Evolutionary conservation across 2,113 vertebrate species (phyloP).

Genomic region (Ariopsis seemanni): DNA sequence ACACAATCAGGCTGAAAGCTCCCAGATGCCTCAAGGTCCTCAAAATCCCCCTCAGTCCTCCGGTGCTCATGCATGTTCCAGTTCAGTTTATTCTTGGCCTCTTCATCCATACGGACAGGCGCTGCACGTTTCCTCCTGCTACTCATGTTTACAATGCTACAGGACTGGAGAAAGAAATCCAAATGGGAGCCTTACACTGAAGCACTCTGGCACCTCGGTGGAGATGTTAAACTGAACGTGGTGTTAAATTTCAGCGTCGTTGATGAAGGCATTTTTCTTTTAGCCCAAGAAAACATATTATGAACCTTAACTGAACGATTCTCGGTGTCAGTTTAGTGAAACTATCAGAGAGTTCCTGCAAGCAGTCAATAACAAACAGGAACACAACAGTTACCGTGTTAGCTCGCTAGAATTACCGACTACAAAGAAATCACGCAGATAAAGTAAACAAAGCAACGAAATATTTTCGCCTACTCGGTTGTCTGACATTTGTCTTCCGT

Average conservation of each 20-base stretch:
- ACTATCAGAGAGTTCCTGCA: constrained; percentile 7
- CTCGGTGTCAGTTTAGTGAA: background rate
- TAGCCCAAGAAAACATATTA: background rate
- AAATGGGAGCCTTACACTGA: background rate
- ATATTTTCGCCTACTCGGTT: background rate
- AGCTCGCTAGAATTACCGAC: background rate
- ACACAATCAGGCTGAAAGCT: constrained; percentile 61
- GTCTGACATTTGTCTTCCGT: background rate
- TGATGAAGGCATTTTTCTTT: background rate
- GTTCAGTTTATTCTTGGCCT: constrained; percentile 79
- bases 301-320: too few species aligned
- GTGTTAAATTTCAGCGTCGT: background rate
- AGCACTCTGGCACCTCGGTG: background rate
- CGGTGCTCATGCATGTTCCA: constrained; percentile 95
- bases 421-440: background rate
- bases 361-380: background rate
- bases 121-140: constrained; percentile 83
- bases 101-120: constrained; percentile 85
- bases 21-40: constrained; percentile 46
- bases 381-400: background rate
- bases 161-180: background rate
- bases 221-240: too few species aligned
- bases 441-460: background rate
- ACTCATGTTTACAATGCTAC: constrained; percentile 76
- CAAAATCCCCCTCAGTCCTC: constrained; percentile 63